These are phyloP conservation scores for Tenualosa thibaudeaui DNA, from an alignment of 2,797 vertebrate species.

Conservation along the genomic window DNA sequence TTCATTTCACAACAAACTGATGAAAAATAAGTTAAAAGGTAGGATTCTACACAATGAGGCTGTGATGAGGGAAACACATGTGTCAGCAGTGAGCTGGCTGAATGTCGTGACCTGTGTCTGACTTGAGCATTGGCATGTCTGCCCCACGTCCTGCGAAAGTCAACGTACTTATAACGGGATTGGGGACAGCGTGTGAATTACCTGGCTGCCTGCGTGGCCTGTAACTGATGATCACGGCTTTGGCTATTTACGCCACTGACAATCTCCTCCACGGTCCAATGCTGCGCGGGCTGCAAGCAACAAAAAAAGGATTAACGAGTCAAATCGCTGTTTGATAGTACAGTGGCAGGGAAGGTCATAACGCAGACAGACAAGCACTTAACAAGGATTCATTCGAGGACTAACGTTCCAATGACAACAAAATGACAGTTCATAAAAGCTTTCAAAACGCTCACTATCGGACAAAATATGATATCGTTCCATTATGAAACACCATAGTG, in stretches of 20 bases:
- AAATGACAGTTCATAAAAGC: background rate
- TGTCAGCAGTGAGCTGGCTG: background rate
- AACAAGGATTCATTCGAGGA: background rate
- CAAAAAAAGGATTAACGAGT: background rate
- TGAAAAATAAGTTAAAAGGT: background rate
- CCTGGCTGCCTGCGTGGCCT: slow-evolving; percentile 96
- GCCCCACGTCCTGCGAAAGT: background rate
- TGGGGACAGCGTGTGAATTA: slow-evolving; percentile 52
- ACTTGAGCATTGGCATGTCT: background rate
- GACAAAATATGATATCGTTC: background rate
- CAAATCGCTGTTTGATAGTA: background rate
- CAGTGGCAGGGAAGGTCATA: background rate
- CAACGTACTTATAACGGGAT: background rate
- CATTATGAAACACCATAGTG: too few species aligned
- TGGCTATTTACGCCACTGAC: slow-evolving; percentile 80
- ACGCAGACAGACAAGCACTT: background rate
- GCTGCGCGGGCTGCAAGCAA: slow-evolving; percentile 53
- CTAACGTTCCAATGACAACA: background rate
- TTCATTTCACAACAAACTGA: background rate
- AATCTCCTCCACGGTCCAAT: slow-evolving; percentile 95
- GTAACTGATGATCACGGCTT: slow-evolving; percentile 81
- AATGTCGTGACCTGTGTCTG: background rate
- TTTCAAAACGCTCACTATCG: background rate
- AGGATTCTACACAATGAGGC: background rate
- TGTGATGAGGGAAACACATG: background rate